Percentiles rank a stretch among this genome's conserved stretches.
Conservation (phyloP, 2,797 vertebrate genomes). For the Austrolebias charrua region DNA sequence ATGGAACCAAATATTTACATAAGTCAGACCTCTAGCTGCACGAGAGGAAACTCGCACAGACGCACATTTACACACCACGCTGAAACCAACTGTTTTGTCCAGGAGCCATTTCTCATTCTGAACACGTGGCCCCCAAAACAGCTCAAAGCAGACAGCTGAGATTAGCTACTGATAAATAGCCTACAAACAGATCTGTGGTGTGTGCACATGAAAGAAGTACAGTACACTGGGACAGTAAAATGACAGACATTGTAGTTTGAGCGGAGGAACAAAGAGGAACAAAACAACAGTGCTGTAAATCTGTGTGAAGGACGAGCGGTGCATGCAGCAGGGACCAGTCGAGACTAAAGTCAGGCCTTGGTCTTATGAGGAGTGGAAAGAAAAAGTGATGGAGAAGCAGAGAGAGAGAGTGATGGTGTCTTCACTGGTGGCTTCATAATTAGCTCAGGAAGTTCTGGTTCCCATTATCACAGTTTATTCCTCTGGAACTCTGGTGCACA, state of each 20-base stretch:
- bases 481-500: slow-evolving; percentile 20
- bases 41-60: slow-evolving; percentile 38
- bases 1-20: slow-evolving; percentile 75
- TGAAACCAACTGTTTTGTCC: slow-evolving; percentile 38
- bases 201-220: slow-evolving; percentile 3
- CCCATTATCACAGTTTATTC: slow-evolving; percentile 42
- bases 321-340: background rate
- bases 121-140: slow-evolving; percentile 62
- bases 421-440: slow-evolving; percentile 38
- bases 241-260: background rate
- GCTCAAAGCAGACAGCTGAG: slow-evolving; percentile 58
- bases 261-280: background rate
- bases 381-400: slow-evolving; percentile 36
- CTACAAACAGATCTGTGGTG: slow-evolving; percentile 16
- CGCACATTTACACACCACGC: slow-evolving; percentile 24
- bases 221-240: background rate
- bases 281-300: slow-evolving; percentile 14
- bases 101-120: slow-evolving; percentile 61
- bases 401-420: slow-evolving; percentile 41
- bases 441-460: slow-evolving; percentile 49
- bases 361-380: slow-evolving; percentile 15
- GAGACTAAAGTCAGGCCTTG: slow-evolving; percentile 2
- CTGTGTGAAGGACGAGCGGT: slow-evolving; percentile 18
- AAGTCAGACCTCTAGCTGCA: slow-evolving; percentile 57
- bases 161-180: slow-evolving; percentile 62